phyloP scores from a whole-genome alignment of 2,797 vertebrate genomes.

The Mormyrops boulengeri region DNA sequence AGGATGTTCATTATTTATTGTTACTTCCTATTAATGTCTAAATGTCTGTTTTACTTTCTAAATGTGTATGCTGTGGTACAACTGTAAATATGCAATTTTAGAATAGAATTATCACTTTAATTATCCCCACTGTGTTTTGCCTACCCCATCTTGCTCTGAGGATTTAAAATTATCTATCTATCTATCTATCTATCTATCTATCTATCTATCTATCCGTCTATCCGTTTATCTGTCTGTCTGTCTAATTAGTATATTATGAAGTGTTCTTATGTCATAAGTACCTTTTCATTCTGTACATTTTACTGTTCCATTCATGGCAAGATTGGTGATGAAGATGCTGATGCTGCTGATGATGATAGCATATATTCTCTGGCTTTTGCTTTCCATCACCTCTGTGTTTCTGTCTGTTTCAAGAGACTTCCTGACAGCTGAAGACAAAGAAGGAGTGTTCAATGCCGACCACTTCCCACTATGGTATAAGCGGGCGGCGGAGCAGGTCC shows the following conservation, averaged over 20 bases:
- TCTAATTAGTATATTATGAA: background rate
- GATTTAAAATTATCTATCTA: background rate
- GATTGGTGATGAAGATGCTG: background rate
- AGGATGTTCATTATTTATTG: background rate
- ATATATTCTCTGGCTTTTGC: background rate
- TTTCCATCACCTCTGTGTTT: conserved; percentile 21
- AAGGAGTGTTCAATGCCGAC: conserved; percentile 94
- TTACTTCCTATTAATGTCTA: background rate
- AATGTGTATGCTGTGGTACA: background rate
- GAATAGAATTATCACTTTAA: too few species aligned
- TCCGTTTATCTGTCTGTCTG: background rate
- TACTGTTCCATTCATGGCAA: background rate
- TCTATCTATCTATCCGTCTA: background rate
- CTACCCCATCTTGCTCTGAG: too few species aligned
- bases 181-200: background rate
- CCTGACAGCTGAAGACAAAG: conserved; percentile 90
- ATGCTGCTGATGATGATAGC: background rate
- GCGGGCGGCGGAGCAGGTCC: conserved; percentile 91
- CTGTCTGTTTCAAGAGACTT: conserved; percentile 85
- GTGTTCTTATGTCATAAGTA: background rate
- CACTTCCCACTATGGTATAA: conserved; percentile 98
- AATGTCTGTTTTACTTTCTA: background rate
- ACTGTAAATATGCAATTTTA: background rate
- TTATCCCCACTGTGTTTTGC: too few species aligned
- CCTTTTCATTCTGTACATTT: background rate